These are phyloP conservation scores for Poecile montanus DNA, from an alignment of 2,797 vertebrate species.

Conservation along the genomic window DNA sequence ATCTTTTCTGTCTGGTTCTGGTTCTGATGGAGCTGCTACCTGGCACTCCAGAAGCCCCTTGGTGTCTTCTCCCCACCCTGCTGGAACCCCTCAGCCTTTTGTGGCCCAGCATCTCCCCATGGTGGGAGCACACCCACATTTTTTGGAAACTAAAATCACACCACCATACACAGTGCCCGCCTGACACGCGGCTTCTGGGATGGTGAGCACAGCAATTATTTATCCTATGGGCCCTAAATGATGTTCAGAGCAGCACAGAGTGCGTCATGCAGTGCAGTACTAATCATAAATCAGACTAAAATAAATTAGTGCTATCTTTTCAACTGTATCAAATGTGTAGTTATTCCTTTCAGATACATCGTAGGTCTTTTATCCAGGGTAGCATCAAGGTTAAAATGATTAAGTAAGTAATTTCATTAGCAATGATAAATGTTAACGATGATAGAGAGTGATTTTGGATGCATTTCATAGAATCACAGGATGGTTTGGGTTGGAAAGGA, in stretches of 20 bases:
- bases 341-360: conserved; percentile 45
- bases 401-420: conserved; percentile 63
- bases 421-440: conserved; percentile 54
- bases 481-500: neutral
- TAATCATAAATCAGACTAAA: conserved; percentile 54
- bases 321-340: conserved; percentile 48
- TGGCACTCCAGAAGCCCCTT: neutral
- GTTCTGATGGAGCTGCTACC: neutral
- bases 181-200: neutral
- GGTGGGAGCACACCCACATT: neutral
- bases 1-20: neutral
- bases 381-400: conserved; percentile 69
- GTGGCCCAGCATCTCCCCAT: neutral
- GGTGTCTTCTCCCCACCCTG: neutral
- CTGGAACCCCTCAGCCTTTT: neutral
- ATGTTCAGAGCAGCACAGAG: neutral
- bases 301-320: conserved; percentile 53
- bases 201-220: neutral
- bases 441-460: conserved; percentile 13
- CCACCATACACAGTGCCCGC: neutral
- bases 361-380: conserved; percentile 30
- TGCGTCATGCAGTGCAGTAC: neutral
- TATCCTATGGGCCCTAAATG: neutral
- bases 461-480: neutral
- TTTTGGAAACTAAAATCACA: neutral